Evolutionary conservation across 1,140 invertebrate species (phyloP).

Genomic region (Sarcophaga bullata): DNA sequence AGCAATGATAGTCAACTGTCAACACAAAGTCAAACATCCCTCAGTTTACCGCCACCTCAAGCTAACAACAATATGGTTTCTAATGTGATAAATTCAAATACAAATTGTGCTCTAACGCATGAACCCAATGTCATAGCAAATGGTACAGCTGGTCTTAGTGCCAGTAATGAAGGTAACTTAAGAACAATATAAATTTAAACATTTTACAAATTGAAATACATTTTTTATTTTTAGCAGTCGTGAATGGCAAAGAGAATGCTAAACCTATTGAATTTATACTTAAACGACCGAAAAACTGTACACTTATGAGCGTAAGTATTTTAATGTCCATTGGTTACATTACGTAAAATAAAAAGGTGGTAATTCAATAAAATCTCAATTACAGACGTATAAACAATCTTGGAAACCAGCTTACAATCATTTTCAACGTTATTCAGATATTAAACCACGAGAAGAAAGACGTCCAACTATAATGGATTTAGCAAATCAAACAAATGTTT

Average conservation of each 20-base stretch:
- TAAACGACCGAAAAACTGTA: slow-evolving; percentile 58
- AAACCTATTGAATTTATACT: slow-evolving; percentile 62
- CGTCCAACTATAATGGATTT: slow-evolving; percentile 86
- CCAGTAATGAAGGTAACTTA: slow-evolving; percentile 52
- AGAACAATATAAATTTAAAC: slow-evolving; percentile 18
- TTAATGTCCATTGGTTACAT: background rate
- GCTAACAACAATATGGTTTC: slow-evolving; percentile 44
- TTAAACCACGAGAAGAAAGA: slow-evolving; percentile 86
- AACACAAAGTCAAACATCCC: slow-evolving; percentile 57
- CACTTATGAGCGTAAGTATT: slow-evolving; percentile 60
- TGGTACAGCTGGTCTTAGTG: slow-evolving; percentile 30
- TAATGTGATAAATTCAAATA: slow-evolving; percentile 1
- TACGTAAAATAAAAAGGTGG: background rate
- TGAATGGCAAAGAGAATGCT: slow-evolving; percentile 62
- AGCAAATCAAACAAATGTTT: slow-evolving; percentile 86
- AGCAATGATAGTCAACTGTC: slow-evolving; percentile 63
- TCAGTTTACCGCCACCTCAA: slow-evolving; percentile 53
- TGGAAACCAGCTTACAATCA: slow-evolving; percentile 79
- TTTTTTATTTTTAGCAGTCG: slow-evolving; percentile 33
- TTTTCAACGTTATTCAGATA: slow-evolving; percentile 88
- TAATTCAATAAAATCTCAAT: slow-evolving; percentile 13
- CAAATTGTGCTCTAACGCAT: slow-evolving; percentile 18
- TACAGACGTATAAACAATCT: slow-evolving; percentile 60
- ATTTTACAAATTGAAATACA: background rate
- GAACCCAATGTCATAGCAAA: slow-evolving; percentile 33